Conservation (phyloP, 2,113 vertebrate genomes). For the Nibea albiflora region DNA sequence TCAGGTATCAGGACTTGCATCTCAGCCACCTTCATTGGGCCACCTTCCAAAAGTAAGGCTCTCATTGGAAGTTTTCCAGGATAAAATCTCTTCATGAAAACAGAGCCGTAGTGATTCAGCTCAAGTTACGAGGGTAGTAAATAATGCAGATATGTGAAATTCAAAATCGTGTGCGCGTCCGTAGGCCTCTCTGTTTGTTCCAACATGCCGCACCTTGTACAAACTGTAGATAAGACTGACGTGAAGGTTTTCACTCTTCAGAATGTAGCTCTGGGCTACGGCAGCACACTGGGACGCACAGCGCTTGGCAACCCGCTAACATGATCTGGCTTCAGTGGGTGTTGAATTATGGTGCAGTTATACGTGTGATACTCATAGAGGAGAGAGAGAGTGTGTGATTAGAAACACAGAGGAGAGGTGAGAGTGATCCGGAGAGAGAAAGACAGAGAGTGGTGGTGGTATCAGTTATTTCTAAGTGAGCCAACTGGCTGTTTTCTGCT, state of each 20-base stretch:
- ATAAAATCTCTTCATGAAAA: background rate
- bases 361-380: background rate
- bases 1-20: background rate
- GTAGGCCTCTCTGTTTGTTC: background rate
- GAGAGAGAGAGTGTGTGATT: background rate
- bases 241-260: background rate
- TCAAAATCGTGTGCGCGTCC: background rate
- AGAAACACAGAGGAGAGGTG: background rate
- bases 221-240: background rate
- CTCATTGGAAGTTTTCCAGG: background rate
- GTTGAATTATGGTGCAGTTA: conserved; percentile 24
- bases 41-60: too few species aligned
- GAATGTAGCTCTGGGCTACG: background rate
- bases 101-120: background rate
- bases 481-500: conserved; percentile 18
- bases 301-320: conserved; percentile 12
- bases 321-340: conserved; percentile 14
- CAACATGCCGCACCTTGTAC: background rate
- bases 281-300: background rate
- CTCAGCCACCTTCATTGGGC: background rate
- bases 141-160: background rate
- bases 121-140: background rate
- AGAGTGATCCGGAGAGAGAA: background rate
- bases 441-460: background rate
- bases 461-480: conserved; percentile 34